Percentiles rank a stretch among this genome's conserved stretches.
Evolutionary conservation across 2,797 vertebrate species (phyloP).

Genomic region (Denticeps clupeoides): DNA sequence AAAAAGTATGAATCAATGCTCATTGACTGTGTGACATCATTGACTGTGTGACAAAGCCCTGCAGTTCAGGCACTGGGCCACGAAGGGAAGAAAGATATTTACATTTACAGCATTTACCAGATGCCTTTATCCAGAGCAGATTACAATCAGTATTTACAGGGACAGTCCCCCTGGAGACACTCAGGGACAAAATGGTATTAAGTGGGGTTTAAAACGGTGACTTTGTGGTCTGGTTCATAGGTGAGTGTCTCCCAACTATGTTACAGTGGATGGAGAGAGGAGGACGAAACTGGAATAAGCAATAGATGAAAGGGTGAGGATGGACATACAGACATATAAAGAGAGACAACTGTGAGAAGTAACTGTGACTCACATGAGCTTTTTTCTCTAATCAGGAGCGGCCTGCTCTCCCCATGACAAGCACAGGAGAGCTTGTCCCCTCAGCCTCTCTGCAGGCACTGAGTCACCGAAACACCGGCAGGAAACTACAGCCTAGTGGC

Average conservation of each 20-base stretch:
- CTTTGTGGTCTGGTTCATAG: too few species aligned
- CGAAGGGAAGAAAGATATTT: too few species aligned
- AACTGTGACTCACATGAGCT: conserved; percentile 8
- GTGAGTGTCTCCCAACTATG: too few species aligned
- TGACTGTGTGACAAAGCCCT: not conserved
- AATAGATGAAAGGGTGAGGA: not conserved
- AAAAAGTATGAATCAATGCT: not conserved
- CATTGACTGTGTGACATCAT: not conserved
- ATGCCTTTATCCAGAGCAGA: too few species aligned
- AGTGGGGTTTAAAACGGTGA: too few species aligned
- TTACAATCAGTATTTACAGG: too few species aligned
- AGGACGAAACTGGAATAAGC: not conserved
- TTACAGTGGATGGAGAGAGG: not conserved
- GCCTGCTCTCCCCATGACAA: conserved; percentile 3
- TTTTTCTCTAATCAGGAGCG: conserved; percentile 6
- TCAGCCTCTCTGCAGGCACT: not conserved
- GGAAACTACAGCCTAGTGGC: not conserved
- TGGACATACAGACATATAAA: not conserved
- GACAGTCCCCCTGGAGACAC: too few species aligned
- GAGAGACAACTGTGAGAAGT: not conserved
- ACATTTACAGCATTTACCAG: too few species aligned
- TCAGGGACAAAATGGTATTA: too few species aligned
- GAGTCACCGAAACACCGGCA: not conserved
- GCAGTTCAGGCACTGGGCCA: not conserved
- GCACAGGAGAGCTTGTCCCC: not conserved